These are phyloP conservation scores for Cynocephalus volans DNA, from an alignment of 2,113 vertebrate species.

Conservation along the genomic window DNA sequence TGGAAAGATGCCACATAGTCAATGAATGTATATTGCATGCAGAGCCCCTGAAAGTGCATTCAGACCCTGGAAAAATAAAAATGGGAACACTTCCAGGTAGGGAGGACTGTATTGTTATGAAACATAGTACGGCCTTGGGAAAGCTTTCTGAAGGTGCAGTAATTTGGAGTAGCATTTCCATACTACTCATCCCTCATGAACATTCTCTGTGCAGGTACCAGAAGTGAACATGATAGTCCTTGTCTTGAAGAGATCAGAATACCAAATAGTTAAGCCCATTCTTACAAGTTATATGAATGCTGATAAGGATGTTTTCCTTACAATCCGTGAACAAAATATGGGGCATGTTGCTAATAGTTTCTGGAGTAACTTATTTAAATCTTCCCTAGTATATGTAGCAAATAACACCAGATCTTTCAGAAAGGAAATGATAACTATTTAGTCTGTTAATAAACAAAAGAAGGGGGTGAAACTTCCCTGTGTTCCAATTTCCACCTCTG, in stretches of 20 bases:
- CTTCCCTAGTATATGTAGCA: not conserved
- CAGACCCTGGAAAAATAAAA: slow-evolving; percentile 7
- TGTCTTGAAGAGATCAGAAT: not conserved
- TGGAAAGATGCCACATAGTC: not conserved
- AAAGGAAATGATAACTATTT: not conserved
- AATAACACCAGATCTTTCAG: not conserved
- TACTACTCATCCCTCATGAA: not conserved
- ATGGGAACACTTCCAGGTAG: not conserved
- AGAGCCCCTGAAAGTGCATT: not conserved
- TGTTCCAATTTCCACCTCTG: not conserved
- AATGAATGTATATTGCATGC: not conserved
- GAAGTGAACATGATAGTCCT: not conserved
- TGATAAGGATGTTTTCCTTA: not conserved
- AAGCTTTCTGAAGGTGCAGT: not conserved
- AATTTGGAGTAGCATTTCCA: not conserved
- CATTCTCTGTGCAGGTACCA: not conserved
- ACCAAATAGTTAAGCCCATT: not conserved
- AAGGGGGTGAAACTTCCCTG: not conserved
- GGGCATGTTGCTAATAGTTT: slow-evolving; percentile 5
- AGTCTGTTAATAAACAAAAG: not conserved
- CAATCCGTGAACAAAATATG: not conserved
- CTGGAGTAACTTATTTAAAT: not conserved
- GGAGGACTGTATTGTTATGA: not conserved
- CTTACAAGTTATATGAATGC: not conserved
- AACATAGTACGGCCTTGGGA: not conserved